Evolutionary conservation across 2,113 vertebrate genomes (phyloP).

Genomic region (Marcusenius ussheri): DNA sequence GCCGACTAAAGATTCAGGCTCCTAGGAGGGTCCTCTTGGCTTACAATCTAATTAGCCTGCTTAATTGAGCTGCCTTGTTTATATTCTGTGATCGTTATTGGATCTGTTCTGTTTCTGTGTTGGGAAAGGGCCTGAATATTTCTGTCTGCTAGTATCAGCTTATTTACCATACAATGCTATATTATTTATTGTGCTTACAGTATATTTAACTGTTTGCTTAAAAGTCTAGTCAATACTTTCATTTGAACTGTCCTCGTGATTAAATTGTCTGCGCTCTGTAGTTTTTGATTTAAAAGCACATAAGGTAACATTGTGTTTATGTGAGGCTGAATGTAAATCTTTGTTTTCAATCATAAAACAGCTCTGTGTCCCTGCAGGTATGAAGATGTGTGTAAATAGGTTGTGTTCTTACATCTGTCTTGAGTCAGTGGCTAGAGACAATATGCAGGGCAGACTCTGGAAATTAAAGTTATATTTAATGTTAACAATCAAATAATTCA

Average conservation of each 20-base stretch:
- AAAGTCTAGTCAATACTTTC: neutral
- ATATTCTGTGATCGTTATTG: neutral
- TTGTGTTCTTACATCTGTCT: neutral
- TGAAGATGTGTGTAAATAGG: neutral
- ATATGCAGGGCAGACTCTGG: neutral
- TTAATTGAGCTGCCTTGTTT: slow-evolving; percentile 13
- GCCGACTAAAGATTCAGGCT: neutral
- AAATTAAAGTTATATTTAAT: neutral
- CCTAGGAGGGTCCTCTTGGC: neutral
- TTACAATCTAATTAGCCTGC: slow-evolving; percentile 9
- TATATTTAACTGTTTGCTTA: neutral
- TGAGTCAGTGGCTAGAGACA: neutral
- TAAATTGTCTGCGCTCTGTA: neutral
- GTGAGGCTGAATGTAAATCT: neutral
- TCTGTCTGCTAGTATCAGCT: neutral
- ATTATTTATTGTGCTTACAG: neutral
- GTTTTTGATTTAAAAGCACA: neutral
- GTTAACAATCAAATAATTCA: neutral
- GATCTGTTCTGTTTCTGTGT: neutral
- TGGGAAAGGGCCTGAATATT: neutral
- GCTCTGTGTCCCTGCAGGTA: neutral
- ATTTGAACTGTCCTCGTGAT: neutral
- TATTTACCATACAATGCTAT: neutral
- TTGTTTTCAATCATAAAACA: neutral
- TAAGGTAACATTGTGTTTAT: neutral